Evolutionary conservation across 2,113 vertebrate species (phyloP), one percentile per base, ranked within the genome.

Genomic region (Zeus faber): DNA sequence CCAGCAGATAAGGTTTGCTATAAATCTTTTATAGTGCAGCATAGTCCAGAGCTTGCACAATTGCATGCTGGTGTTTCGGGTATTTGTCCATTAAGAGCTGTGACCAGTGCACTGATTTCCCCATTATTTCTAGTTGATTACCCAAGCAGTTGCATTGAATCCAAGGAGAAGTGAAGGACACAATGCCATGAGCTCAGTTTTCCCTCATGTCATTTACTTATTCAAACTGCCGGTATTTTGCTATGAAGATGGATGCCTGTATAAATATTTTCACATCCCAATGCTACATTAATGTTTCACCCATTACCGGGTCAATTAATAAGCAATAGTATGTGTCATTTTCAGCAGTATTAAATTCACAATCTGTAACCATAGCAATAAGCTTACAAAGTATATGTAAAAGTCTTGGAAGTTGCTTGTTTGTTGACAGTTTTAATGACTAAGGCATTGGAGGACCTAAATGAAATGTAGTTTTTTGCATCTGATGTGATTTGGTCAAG

Each of bases 111-210:
- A 55, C 78, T 78, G 72, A 78, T 72, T 82, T 54, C 56, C 58
- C 58, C 55, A 74, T 87, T 88, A 85, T 74, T 77, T 82, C 74
- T 72, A 60, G 79, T 71, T 80, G 80, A 82, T 80, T 81, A 76
- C 61, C 65, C 68, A 54, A 72, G 71, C 71, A 69, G 58, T 78
- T 77, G 81, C 66, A 73, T 80, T 67, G 53, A 70, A 55, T 81
- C 74, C 74, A 85, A 88, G 81, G 84, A 70, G 72, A 83, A 78
- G 54, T 81, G 76, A 84, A 85, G 81, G 86, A 62, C 76, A 81
- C 67, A 58, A 43, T 52, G 43, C 59, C 49, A 60, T 25, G 27
- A 67, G 71, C 54, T 43, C 67, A 46, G 51, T 67, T 72, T 59
- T 63, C 67, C 52, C 56, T 49, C 66, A 54, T 59, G 58, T 51